Conservation (phyloP, 2,797 vertebrate species). For the Xenopus petersii region DNA sequence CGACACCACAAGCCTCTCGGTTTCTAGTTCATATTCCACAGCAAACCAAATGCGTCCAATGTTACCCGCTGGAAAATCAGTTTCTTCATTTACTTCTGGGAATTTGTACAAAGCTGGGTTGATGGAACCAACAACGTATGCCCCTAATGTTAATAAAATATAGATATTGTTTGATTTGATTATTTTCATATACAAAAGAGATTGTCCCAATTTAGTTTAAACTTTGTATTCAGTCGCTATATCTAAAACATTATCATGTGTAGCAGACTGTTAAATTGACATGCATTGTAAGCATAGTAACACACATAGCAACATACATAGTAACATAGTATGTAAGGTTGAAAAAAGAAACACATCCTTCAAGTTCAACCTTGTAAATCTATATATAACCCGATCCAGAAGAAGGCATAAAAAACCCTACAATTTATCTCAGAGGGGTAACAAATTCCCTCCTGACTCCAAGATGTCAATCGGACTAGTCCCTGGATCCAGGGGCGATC, state of each 20-base stretch:
- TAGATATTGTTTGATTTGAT: neutral
- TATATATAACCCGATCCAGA: too few relatives aligned
- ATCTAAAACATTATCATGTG: neutral
- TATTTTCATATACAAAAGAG: neutral
- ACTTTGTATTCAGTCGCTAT: neutral
- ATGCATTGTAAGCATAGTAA: too few relatives aligned
- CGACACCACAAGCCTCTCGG: slow-evolving; percentile 77
- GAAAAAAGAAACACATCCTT: too few relatives aligned
- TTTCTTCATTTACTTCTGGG: slow-evolving; percentile 67
- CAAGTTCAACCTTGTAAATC: too few relatives aligned
- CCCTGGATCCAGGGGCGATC: too few relatives aligned
- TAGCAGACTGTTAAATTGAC: too few relatives aligned
- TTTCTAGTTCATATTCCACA: slow-evolving; percentile 73
- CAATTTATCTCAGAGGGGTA: too few relatives aligned
- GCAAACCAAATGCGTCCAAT: slow-evolving; percentile 84
- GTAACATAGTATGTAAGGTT: too few relatives aligned
- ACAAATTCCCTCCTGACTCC: too few relatives aligned
- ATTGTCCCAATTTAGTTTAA: neutral
- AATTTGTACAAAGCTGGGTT: slow-evolving; percentile 76
- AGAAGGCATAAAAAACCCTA: too few relatives aligned
- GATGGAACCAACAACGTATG: slow-evolving; percentile 70
- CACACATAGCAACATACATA: too few relatives aligned
- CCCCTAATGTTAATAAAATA: slow-evolving; percentile 52
- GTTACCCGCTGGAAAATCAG: slow-evolving; percentile 71
- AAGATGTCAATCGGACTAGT: too few relatives aligned